phyloP scores from a whole-genome alignment of 2,888 invertebrate genomes.

The Lapara coniferarum region DNA sequence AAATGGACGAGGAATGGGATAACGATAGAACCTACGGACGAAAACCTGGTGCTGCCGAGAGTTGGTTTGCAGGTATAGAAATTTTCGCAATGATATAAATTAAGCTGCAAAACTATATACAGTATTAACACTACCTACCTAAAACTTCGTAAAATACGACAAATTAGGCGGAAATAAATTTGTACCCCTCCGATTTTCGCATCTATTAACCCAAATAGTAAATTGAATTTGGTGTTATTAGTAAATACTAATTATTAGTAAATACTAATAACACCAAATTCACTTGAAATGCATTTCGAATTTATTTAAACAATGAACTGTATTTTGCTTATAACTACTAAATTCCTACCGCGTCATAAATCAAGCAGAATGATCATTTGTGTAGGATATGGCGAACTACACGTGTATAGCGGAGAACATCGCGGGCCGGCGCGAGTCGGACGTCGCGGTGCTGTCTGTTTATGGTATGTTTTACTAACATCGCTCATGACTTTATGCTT shows the following conservation, averaged over 20 bases:
- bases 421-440: conserved; percentile 92
- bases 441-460: conserved; percentile 93
- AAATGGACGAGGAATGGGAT: conserved; percentile 92
- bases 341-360: background rate
- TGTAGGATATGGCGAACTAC: conserved; percentile 95
- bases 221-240: no score
- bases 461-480: conserved; percentile 88
- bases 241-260: no score
- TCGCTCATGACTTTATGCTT: conserved; percentile 29
- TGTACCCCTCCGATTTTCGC: no score
- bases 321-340: no score
- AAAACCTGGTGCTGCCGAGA: conserved; percentile 92
- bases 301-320: background rate
- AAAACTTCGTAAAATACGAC: no score
- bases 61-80: conserved; percentile 86
- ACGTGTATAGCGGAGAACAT: conserved; percentile 97
- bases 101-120: no score
- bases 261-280: no score
- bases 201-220: no score
- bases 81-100: background rate
- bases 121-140: no score
- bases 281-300: no score
- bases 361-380: background rate
- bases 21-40: conserved; percentile 90
- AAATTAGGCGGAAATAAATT: no score